Evolutionary conservation across 2,113 vertebrate species (phyloP), one percentile per base, ranked within the genome.

Genomic region (Stegostoma tigrinum): DNA sequence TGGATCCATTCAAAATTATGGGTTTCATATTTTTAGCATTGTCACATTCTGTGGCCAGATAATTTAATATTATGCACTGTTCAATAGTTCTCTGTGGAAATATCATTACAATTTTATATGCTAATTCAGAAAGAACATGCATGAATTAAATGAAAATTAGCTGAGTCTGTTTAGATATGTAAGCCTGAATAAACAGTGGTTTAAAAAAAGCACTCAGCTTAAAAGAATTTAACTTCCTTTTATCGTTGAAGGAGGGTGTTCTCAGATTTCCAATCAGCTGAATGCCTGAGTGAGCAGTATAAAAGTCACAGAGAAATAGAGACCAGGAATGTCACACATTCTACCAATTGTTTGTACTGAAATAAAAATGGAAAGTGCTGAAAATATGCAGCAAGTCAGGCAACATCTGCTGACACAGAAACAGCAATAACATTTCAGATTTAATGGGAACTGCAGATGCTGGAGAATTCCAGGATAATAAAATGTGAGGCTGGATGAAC

Each of bases 211-310:
- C 38, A 42, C 24, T 72, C n/a, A 66, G 34, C 14, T 93, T 38
- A 66, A n/a, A 21, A 93, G 89, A 93, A 93, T 93, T 61, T 66
- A 93, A 93, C 61, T 93, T 93, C 61, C 89, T 93, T 93, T 93
- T 66, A 19, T 34, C 34, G 21, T 38, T 0, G 61, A 27, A 61
- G 12, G 34, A 89, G 8, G 12, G 4, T 52, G 12, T 10, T 67
- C 89, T 93, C 89, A 21, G 21, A 38, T 66, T 66, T 66, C 34
- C 17, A 17, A 38, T 10, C 8, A 21, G 89, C 61, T 87, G 7
- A 52, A 24, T 30, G 6, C 27, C 15, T 66, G 19, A 66, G 24
- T 66, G 5, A 34, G 64, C 52, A 89, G 52, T 27, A 55, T 30
- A 89, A 23, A 90, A 90, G 87, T 5, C 15, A 45, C 38, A 42